Evolutionary conservation across 2,888 invertebrate genomes (phyloP), one percentile per base, ranked within the genome.

Genomic region (Aspidapion aeneum): DNA sequence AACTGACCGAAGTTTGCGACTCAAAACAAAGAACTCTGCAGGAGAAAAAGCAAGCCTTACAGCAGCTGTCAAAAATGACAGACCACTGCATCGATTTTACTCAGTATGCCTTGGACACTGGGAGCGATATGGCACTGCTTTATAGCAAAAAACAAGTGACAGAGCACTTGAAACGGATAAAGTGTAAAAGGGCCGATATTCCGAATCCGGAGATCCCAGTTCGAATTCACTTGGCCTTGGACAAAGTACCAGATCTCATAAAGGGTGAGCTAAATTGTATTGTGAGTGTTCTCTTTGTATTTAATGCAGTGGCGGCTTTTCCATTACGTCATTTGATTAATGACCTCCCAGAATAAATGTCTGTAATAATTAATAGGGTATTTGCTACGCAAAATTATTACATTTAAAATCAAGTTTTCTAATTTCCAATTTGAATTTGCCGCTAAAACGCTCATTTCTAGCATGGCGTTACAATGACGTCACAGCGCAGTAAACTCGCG

Each of bases 41-140:
- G 71, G 91, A 93, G 80, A 95, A 95, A 80, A 91, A 92, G 78
- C 85, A 89, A 60, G 94, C 94, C 56, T 81, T 95, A 56, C 88
- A 91, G 75, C 88, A 91, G 74, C 83, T 94, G 16, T 91, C 93
- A 0, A 87, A 88, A 75, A 89, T 93, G 78, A 92, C 95, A 17
- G 93, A 94, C 81, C 93, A 96, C 82, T 93, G 93, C 79, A 90
- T 94, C 70, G 86, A 87, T 69, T 94, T 95, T 81, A 93, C 94
- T 62, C 86, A 87, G 74, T 86, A 86, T 71, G 93, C 93, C 22
- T 82, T 95, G 57, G 88, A 88, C 49, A 88, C 87, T 71, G 93
- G 93, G 68, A 90, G 90, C 71, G 94, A 94, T 78, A 90, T 91
- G 80, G 93, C 94, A 55, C 84, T 94, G 72, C 82, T 94, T 68